These are phyloP conservation scores for Mola mola DNA, from an alignment of 2,113 vertebrate genomes.

Conservation along the genomic window DNA sequence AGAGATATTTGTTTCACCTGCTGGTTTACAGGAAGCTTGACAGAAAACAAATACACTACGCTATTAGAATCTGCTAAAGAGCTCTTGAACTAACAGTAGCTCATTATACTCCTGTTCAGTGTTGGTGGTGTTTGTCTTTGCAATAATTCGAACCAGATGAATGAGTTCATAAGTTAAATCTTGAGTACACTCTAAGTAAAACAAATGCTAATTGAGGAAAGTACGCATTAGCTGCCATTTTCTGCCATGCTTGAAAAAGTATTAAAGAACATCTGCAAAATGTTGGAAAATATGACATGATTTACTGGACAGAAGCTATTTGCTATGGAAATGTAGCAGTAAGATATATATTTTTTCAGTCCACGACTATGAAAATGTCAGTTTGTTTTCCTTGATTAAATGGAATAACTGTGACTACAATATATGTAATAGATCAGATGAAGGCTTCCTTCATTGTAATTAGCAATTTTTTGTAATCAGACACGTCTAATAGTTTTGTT, in stretches of 20 bases:
- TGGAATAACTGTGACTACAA: slow-evolving; percentile 52
- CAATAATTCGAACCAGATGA: slow-evolving; percentile 65
- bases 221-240: slow-evolving; percentile 19
- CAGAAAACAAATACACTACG: neutral
- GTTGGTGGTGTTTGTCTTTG: slow-evolving; percentile 44
- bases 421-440: slow-evolving; percentile 57
- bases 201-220: slow-evolving; percentile 38
- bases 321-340: slow-evolving; percentile 49
- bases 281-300: slow-evolving; percentile 46
- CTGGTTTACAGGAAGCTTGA: slow-evolving; percentile 9
- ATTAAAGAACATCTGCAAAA: slow-evolving; percentile 50
- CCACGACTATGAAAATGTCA: no score
- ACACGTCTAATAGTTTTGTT: slow-evolving; percentile 64
- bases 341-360: slow-evolving; percentile 56
- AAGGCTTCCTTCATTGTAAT: slow-evolving; percentile 45
- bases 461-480: slow-evolving; percentile 69
- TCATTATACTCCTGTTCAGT: slow-evolving; percentile 33
- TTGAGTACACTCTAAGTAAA: slow-evolving; percentile 45
- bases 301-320: slow-evolving; percentile 45
- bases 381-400: no score
- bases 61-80: slow-evolving; percentile 19
- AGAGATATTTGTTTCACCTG: slow-evolving; percentile 23
- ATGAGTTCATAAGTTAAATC: slow-evolving; percentile 50
- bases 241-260: slow-evolving; percentile 26
- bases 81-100: slow-evolving; percentile 45